Percentiles rank a stretch among this genome's conserved stretches.
These are phyloP conservation scores for Scaptodrosophila lebanonensis DNA, from an alignment of 1,140 invertebrate species.

Conservation along the genomic window DNA sequence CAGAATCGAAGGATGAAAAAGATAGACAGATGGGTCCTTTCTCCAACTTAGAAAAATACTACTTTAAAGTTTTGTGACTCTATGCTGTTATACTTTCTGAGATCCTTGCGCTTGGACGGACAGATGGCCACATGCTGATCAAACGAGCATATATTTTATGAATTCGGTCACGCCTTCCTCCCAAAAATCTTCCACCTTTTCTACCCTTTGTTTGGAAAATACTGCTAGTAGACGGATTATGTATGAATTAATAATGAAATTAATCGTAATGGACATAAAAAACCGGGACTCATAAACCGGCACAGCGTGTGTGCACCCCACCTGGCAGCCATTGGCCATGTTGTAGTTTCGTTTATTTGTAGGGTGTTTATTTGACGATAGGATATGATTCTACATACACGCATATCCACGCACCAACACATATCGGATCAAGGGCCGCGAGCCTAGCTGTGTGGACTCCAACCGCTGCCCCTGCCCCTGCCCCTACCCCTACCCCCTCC, in stretches of 20 bases:
- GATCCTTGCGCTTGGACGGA: too few relatives aligned
- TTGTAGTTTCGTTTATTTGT: background rate
- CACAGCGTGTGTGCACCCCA: background rate
- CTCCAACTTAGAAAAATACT: too few relatives aligned
- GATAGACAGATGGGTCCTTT: too few relatives aligned
- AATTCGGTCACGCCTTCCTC: too few relatives aligned
- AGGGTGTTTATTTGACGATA: conserved; percentile 69
- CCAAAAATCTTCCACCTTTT: too few relatives aligned
- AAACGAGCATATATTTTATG: too few relatives aligned
- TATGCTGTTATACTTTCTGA: too few relatives aligned
- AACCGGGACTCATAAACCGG: background rate
- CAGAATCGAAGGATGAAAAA: too few relatives aligned
- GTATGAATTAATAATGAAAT: conserved; percentile 76
- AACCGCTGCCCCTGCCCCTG: background rate
- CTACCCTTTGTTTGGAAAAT: too few relatives aligned
- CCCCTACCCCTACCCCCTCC: background rate
- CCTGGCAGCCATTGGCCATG: conserved; percentile 7
- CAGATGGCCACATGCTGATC: too few relatives aligned
- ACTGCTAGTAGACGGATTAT: conserved; percentile 42
- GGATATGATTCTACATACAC: conserved; percentile 32
- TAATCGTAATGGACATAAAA: conserved; percentile 42
- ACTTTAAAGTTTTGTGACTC: too few relatives aligned
- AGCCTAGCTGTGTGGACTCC: conserved; percentile 28
- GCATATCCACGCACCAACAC: background rate
- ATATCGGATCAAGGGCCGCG: background rate